These are phyloP conservation scores for Capitella teleta DNA, from an alignment of 1,140 invertebrate genomes.

Conservation along the genomic window DNA sequence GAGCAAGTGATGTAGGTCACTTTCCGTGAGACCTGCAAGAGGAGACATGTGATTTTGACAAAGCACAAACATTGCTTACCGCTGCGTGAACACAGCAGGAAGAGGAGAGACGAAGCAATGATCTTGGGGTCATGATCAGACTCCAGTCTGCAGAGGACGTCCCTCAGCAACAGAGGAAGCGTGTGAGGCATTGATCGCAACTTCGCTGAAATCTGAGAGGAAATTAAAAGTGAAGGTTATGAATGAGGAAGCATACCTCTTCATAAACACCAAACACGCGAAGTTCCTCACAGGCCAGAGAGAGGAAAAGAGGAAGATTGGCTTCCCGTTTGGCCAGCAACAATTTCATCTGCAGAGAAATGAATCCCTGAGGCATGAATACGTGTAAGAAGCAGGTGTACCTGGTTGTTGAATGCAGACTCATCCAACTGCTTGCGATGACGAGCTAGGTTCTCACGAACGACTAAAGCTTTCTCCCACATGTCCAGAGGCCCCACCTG, in stretches of 20 bases:
- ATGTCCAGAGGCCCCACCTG: conserved; percentile 28
- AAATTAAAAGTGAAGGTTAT: neutral
- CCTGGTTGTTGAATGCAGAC: conserved; percentile 43
- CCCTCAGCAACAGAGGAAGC: conserved; percentile 29
- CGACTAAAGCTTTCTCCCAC: conserved; percentile 34
- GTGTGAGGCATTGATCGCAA: conserved; percentile 35
- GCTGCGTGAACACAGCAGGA: neutral
- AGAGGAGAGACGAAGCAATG: neutral
- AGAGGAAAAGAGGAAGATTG: conserved; percentile 36
- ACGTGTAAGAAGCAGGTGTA: conserved; percentile 10
- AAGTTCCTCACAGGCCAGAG: conserved; percentile 42
- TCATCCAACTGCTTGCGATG: conserved; percentile 40
- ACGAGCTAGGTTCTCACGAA: conserved; percentile 25
- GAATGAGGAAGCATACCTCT: conserved; percentile 20
- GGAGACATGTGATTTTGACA: neutral
- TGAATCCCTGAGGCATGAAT: neutral
- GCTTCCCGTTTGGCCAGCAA: conserved; percentile 40
- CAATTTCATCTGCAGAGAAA: conserved; percentile 32
- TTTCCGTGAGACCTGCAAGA: conserved; percentile 22
- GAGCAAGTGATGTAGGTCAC: conserved; percentile 29
- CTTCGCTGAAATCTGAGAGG: conserved; percentile 26
- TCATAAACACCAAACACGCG: conserved; percentile 42
- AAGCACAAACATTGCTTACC: neutral
- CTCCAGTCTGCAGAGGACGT: conserved; percentile 30
- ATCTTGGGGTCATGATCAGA: conserved; percentile 15